Evolutionary conservation across 2,888 invertebrate species (phyloP).

Genomic region (Muscina levida): DNA sequence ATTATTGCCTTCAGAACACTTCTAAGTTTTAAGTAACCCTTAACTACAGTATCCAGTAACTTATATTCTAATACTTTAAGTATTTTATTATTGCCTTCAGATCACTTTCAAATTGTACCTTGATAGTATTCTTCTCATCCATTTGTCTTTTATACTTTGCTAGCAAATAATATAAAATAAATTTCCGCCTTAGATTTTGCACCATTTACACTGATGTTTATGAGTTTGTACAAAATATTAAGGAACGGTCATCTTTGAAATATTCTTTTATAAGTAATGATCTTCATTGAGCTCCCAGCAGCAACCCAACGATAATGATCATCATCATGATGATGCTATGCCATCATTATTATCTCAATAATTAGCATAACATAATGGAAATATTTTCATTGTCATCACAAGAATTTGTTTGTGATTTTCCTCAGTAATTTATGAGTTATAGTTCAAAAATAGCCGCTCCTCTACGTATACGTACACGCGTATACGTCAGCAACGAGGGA

Average conservation of each 20-base stretch:
- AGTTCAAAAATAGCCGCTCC: conserved; percentile 22
- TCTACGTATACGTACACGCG: not conserved
- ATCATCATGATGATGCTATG: not conserved
- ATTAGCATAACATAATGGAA: conserved; percentile 14
- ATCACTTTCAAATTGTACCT: not conserved
- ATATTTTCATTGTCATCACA: conserved; percentile 44
- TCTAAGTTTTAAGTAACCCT: no score
- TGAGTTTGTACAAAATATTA: conserved; percentile 26
- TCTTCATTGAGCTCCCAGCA: conserved; percentile 12
- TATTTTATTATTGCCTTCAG: no score
- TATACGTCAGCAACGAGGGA: conserved; percentile 41
- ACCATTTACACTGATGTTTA: conserved; percentile 2
- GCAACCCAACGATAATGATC: conserved; percentile 38
- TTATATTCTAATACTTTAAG: no score
- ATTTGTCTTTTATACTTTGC: not conserved
- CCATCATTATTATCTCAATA: not conserved
- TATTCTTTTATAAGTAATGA: conserved; percentile 41
- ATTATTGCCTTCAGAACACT: no score
- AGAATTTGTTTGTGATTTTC: conserved; percentile 15
- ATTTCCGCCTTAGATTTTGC: no score
- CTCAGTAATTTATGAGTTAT: conserved; percentile 19
- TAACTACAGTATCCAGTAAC: no score
- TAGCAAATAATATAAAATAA: not conserved
- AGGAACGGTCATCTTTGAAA: conserved; percentile 5
- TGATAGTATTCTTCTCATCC: not conserved